A percentile compares a stretch with the other conserved stretches of the same genome.
Evolutionary conservation across 2,797 vertebrate genomes (phyloP).

Genomic region (Chloroceryle inda): DNA sequence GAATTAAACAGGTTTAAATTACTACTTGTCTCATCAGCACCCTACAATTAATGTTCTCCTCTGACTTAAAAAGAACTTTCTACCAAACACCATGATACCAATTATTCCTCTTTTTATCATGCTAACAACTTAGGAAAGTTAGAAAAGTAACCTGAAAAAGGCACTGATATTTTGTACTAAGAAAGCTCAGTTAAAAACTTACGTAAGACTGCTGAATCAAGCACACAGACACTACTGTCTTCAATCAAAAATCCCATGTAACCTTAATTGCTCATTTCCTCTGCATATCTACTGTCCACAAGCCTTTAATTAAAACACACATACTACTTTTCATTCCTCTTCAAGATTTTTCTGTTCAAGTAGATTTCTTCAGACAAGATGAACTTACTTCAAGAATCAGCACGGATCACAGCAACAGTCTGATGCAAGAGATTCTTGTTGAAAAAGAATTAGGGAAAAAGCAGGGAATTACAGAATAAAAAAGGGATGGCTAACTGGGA

Average conservation of each 20-base stretch:
- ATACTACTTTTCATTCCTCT: background rate
- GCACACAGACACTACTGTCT: background rate
- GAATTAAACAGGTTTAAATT: background rate
- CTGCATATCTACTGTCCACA: background rate
- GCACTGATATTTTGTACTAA: background rate
- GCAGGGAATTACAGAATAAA: background rate
- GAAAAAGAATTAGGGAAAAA: background rate
- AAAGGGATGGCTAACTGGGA: background rate
- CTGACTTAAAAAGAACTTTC: background rate
- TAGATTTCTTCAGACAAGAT: background rate
- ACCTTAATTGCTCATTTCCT: background rate
- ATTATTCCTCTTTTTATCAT: background rate
- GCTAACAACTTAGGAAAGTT: background rate
- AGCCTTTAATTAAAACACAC: background rate
- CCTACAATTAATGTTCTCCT: background rate
- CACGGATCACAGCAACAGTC: background rate
- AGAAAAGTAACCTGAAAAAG: background rate
- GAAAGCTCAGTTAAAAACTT: background rate
- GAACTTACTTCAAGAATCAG: background rate
- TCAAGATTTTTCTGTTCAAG: background rate
- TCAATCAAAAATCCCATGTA: background rate
- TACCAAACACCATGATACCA: fast-evolving
- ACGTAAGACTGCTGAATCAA: background rate
- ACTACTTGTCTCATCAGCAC: background rate
- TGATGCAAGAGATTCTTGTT: background rate